A percentile compares a stretch with the other conserved stretches of the same genome.
Evolutionary conservation across 2,797 vertebrate genomes (phyloP).

Genomic region (Rhinoraja longicauda): DNA sequence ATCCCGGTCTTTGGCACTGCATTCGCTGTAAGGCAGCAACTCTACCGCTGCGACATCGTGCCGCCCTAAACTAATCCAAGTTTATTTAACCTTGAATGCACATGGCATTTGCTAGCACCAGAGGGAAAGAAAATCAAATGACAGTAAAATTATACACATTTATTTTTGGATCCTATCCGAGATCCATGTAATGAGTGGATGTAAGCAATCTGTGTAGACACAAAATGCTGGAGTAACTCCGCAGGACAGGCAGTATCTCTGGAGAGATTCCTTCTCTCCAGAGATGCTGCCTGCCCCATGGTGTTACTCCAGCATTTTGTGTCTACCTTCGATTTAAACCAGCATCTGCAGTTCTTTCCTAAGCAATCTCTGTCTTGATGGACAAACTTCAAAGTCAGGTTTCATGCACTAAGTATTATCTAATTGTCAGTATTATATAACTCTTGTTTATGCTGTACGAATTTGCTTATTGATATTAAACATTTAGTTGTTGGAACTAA

Average conservation of each 20-base stretch:
- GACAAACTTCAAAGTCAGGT: neutral
- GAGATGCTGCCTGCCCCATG: no score
- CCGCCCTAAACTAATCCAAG: no score
- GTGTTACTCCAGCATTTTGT: no score
- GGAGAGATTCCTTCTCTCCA: no score
- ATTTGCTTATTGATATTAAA: neutral
- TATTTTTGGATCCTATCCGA: neutral
- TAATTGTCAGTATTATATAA: neutral
- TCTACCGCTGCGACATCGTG: no score
- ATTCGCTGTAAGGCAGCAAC: no score
- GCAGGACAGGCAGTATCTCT: no score
- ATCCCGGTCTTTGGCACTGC: no score
- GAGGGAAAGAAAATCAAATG: neutral
- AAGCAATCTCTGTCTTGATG: neutral
- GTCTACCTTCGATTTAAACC: no score
- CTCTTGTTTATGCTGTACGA: neutral
- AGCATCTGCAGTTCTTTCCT: neutral
- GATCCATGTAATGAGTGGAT: neutral
- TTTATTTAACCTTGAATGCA: neutral
- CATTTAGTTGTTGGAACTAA: neutral
- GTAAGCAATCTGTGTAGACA: no score
- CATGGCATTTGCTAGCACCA: neutral
- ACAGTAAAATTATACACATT: neutral
- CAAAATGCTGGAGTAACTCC: no score
- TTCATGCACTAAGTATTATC: neutral